Conservation (phyloP, 2,797 vertebrate genomes). For the Crocidura indochinensis region DNA sequence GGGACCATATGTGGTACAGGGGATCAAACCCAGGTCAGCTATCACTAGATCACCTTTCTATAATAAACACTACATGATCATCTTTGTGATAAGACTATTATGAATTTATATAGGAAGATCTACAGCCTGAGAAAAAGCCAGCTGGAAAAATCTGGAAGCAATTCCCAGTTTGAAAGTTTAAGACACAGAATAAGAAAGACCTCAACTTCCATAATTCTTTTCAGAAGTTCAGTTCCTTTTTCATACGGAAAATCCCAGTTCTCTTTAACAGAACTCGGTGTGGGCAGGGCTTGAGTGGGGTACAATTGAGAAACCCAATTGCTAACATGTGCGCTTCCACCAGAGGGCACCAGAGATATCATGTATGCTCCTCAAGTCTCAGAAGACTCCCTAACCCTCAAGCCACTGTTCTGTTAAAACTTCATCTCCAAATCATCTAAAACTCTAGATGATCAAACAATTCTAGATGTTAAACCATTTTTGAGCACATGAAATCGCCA, state of each 20-base stretch:
- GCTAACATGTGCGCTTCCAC: constrained; percentile 36
- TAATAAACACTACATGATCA: background rate
- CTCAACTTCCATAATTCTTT: background rate
- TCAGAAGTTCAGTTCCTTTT: constrained; percentile 29
- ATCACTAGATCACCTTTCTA: background rate
- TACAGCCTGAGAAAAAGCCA: constrained; percentile 3
- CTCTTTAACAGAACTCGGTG: background rate
- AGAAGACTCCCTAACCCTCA: background rate
- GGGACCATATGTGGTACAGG: too few relatives aligned
- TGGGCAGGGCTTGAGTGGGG: background rate
- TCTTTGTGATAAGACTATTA: background rate
- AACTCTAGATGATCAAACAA: background rate
- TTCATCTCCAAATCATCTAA: constrained; percentile 51
- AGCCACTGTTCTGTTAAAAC: constrained; percentile 8
- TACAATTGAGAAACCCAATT: background rate
- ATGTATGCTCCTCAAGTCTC: too few relatives aligned
- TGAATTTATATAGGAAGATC: constrained; percentile 39
- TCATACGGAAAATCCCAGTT: constrained; percentile 24
- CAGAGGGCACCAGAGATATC: constrained; percentile 56
- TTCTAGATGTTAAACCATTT: constrained; percentile 3
- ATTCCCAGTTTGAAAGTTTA: background rate
- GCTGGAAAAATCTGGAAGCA: constrained; percentile 2
- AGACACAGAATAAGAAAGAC: background rate
- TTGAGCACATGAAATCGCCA: background rate
- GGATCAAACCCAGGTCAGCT: too few relatives aligned